Conservation (phyloP, 1,140 invertebrate species). For the Neodiprion lecontei region DNA sequence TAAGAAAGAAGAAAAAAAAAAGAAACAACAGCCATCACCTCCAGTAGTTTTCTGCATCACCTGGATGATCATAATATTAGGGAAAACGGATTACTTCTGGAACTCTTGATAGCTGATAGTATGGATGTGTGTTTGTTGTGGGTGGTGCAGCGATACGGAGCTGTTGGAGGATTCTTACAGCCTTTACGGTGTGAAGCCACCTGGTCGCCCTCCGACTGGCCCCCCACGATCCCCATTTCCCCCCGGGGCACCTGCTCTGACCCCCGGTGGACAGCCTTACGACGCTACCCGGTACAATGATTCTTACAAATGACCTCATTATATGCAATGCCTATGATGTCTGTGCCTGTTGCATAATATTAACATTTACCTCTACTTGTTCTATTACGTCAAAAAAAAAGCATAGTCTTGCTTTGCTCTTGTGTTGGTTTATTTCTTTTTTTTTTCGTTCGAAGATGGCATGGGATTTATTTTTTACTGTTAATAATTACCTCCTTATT, state of each 20-base stretch:
- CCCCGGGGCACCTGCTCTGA: constrained; percentile 60
- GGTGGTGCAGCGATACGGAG: constrained; percentile 71
- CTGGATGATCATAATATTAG: background rate
- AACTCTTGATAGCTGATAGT: constrained; percentile 41
- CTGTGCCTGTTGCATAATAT: constrained; percentile 17
- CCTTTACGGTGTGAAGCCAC: constrained; percentile 77
- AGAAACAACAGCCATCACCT: too few relatives aligned
- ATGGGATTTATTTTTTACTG: too few relatives aligned
- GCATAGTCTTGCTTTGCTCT: background rate
- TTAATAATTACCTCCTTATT: too few relatives aligned
- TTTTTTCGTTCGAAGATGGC: too few relatives aligned
- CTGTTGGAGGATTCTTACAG: constrained; percentile 81
- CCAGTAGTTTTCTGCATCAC: background rate
- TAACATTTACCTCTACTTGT: background rate
- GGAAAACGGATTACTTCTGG: background rate
- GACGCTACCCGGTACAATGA: constrained; percentile 63
- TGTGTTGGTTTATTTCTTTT: background rate
- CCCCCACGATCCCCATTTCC: constrained; percentile 60
- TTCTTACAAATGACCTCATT: constrained; percentile 4
- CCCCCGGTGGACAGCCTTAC: constrained; percentile 63
- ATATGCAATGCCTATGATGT: constrained; percentile 9
- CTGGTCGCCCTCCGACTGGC: constrained; percentile 66
- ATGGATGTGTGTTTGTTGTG: constrained; percentile 54
- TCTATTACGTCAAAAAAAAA: background rate
- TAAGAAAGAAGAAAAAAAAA: too few relatives aligned